Evolutionary conservation across 2,888 invertebrate species (phyloP), one percentile per base, ranked within the genome.

Genomic region (Lamproptera curius): DNA sequence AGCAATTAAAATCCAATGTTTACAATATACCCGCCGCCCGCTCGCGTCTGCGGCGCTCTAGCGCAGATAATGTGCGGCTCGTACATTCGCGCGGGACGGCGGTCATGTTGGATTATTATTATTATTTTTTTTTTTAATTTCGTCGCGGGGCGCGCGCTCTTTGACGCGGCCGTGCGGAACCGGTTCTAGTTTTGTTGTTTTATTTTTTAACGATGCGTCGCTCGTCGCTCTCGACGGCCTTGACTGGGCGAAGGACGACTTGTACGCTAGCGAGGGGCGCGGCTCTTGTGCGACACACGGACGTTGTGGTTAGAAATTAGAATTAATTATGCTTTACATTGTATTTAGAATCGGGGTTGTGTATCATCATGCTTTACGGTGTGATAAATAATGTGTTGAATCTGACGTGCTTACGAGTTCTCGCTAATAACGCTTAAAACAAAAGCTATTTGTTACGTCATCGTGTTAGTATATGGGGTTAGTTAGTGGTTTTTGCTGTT

Each of bases 231-330:
- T 79, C 70, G 78, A 74, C 75, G 83, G 76, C 84, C 85, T 84
- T 82, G 83, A 78, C 73, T 70, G 65, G 50, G 61, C 63, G 78
- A 83, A 83, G 84, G 83, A 82, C 68, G 64, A 44, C 61, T 54
- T 58, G 58, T 59, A 67, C 63, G 67, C 62, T n/a, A n/a, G 58
- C 65, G 53, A n/a, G 64, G 55, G 74, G 73, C 72, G 77, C 72
- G 76, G 71, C 70, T 53, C 60, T 20, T 5, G 6, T 20, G n/a
- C n/a, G 20, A 20, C 20, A 3, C 4, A 20, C 20, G 20, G 20
- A n/a, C 20, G 20, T 6, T 20, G 20, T 6, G 20, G 3, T 20
- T 6, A 6, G 20, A 20, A 20, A 20, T n/a, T n/a, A n/a, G n/a
- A n/a, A n/a, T n/a, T n/a, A n/a, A n/a, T n/a, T n/a, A n/a, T n/a